Percentiles rank a stretch among this genome's conserved stretches.
These are phyloP conservation scores for Nasonia vitripennis DNA, from an alignment of 1,140 invertebrate species.

Conservation along the genomic window DNA sequence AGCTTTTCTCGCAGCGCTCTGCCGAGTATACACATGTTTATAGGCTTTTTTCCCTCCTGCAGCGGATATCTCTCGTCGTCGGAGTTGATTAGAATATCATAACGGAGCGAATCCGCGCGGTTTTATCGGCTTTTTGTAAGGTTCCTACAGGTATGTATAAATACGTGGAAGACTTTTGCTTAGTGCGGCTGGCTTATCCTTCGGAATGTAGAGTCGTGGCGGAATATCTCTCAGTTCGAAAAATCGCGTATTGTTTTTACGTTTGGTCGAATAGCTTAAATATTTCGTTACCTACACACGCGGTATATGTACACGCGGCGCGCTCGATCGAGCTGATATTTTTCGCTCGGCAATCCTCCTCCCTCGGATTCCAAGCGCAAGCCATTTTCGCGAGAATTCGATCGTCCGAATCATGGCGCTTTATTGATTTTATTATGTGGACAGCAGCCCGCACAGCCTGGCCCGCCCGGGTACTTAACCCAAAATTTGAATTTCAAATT, in stretches of 20 bases:
- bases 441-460: background rate
- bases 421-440: background rate
- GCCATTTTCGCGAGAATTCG: too few relatives aligned
- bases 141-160: constrained; percentile 1
- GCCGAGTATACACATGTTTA: background rate
- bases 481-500: constrained; percentile 31
- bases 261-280: too few relatives aligned
- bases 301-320: background rate
- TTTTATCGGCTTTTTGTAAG: background rate
- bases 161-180: constrained; percentile 48
- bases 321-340: too few relatives aligned
- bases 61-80: background rate
- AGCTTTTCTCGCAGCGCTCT: background rate
- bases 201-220: constrained; percentile 5
- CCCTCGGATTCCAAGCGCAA: too few relatives aligned
- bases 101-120: background rate
- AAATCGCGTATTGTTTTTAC: background rate
- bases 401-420: background rate
- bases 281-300: too few relatives aligned
- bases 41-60: background rate
- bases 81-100: constrained; percentile 17
- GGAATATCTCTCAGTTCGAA: background rate
- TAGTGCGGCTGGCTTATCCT: background rate
- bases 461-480: background rate
- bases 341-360: too few relatives aligned